These are phyloP conservation scores for Philopedon plagiatum DNA, from an alignment of 2,888 invertebrate genomes.

Conservation along the genomic window DNA sequence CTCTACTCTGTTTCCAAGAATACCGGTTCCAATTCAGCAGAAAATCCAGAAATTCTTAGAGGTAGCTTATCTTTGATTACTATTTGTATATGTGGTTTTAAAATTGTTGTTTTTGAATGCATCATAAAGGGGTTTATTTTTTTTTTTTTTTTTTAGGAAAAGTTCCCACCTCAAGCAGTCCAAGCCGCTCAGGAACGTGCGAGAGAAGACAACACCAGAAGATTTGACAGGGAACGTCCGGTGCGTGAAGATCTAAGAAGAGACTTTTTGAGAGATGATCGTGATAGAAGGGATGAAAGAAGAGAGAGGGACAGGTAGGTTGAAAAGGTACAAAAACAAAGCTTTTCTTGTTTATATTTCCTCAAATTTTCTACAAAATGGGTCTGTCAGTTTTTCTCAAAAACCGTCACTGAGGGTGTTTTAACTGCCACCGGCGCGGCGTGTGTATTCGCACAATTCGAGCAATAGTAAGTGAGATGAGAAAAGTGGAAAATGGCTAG, in stretches of 20 bases:
- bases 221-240: conserved; percentile 57
- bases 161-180: conserved; percentile 64
- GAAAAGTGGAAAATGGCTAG: too few species aligned
- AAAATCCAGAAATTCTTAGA: conserved; percentile 84
- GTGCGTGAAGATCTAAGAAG: conserved; percentile 61
- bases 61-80: too few species aligned
- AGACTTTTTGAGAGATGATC: conserved; percentile 63
- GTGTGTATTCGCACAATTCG: too few species aligned
- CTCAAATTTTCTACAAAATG: too few species aligned
- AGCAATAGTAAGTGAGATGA: too few species aligned
- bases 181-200: conserved; percentile 61
- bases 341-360: neutral
- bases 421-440: too few species aligned
- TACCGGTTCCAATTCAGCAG: conserved; percentile 98
- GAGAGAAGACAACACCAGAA: conserved; percentile 57
- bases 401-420: too few species aligned
- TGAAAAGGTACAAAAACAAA: conserved; percentile 28
- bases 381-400: neutral
- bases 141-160: conserved; percentile 59
- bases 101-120: too few species aligned
- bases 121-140: too few species aligned
- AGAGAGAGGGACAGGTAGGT: conserved; percentile 60
- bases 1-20: conserved; percentile 97
- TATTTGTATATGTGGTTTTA: too few species aligned
- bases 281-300: conserved; percentile 57